Base-by-base conservation (phyloP, 2,888 invertebrate species). In the Girardia tigrina region DNA sequence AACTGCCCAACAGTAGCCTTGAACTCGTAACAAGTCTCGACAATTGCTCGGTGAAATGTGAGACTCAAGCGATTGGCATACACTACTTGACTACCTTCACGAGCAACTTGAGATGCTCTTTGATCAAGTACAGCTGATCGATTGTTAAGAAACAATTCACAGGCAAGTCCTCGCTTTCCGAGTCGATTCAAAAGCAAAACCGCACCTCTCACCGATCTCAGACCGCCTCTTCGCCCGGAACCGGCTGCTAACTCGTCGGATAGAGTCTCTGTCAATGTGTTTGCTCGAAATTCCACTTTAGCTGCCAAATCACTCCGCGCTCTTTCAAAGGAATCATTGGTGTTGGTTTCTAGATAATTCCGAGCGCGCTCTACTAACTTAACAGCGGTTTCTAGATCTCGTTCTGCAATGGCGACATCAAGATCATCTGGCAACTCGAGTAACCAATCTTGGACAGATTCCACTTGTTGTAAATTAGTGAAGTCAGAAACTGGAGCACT, bases 331-430 rank as follows among this genome's bases (percentile, higher is more conserved):
- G 29, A 42, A 2, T 42, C 69, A 42, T 2, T 16, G 28, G n/a
- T 72, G 16, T 42, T 71, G 16, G 72, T 42, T 20, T 36, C 70
- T 20, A 74, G 16, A 27, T 16, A 23, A 6, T 4, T 26, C 26
- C 71, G 56, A 77, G 81, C 85, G 84, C 81, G 89, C 79, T 90
- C 89, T 79, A 94, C 88, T 16, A 93, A 86, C 78, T 88, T 88
- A 78, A 92, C 90, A 0, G 94, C 93, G 81, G 91, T 91, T 83
- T 94, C 92, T 82, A 95, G 95, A 84, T 94, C 92, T 80, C 95
- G 88, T 84, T 95, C 93, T 0, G 94, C 95, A 79, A 95, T 91
- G 80, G 90, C 88, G 16, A 94, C 93, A 86, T 97, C 94, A 75
- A 97, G 86, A 84, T 95, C 94, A 83, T 95, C 95, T 0, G 91